These are phyloP conservation scores for Empidonax alnorum DNA, from an alignment of 2,113 vertebrate species.

Conservation along the genomic window DNA sequence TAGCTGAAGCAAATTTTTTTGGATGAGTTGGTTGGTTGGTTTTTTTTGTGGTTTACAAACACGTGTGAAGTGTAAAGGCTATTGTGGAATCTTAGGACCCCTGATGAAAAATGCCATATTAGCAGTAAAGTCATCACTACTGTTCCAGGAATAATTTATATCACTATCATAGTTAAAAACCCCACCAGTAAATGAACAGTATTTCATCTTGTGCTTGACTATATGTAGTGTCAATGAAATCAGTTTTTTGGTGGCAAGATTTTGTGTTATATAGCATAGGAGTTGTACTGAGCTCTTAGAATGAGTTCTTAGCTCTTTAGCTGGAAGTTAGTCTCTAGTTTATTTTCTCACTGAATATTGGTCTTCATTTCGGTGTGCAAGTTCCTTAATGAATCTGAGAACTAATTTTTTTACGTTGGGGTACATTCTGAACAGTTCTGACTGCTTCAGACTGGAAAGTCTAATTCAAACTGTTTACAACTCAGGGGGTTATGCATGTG, in stretches of 20 bases:
- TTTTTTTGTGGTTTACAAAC: neutral
- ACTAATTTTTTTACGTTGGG: neutral
- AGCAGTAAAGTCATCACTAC: neutral
- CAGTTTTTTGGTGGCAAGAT: neutral
- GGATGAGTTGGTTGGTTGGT: too few relatives aligned
- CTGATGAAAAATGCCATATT: neutral
- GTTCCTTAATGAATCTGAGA: neutral
- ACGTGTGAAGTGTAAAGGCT: neutral
- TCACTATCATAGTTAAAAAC: neutral
- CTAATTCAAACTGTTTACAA: neutral
- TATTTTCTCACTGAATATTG: neutral
- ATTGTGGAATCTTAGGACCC: neutral
- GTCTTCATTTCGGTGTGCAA: neutral
- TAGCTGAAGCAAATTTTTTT: neutral
- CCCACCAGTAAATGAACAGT: neutral
- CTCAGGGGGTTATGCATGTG: neutral
- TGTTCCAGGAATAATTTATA: neutral
- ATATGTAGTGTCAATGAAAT: neutral
- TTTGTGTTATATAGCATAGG: neutral
- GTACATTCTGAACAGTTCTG: neutral
- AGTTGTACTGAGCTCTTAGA: neutral
- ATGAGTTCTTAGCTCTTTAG: neutral
- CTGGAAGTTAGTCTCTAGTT: neutral
- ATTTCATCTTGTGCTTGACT: neutral
- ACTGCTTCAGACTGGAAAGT: neutral